These are phyloP conservation scores for Sminthurinus aureus DNA, from an alignment of 2,888 invertebrate species.

Conservation along the genomic window DNA sequence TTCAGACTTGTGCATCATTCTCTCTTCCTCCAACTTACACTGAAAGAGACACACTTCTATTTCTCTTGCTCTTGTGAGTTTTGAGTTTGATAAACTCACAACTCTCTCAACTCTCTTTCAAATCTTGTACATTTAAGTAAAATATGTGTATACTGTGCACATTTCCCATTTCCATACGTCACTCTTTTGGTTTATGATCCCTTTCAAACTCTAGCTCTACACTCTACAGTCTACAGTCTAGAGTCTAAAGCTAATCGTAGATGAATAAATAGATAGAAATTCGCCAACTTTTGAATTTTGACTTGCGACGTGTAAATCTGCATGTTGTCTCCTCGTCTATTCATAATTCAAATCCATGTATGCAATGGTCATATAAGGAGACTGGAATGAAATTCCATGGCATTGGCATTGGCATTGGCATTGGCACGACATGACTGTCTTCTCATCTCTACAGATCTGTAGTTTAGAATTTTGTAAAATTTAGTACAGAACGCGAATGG, in stretches of 20 bases:
- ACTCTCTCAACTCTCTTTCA: background rate
- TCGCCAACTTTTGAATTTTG: slow-evolving; percentile 12
- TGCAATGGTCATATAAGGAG: too few relatives aligned
- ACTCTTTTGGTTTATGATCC: slow-evolving; percentile 13
- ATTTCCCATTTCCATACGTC: background rate
- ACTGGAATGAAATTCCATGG: too few relatives aligned
- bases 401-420: too few relatives aligned
- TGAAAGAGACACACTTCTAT: background rate
- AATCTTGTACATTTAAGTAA: background rate
- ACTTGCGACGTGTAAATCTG: background rate
- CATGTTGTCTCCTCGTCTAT: background rate
- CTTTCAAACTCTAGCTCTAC: background rate
- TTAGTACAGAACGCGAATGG: too few relatives aligned
- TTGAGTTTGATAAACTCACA: too few relatives aligned
- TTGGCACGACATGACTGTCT: too few relatives aligned
- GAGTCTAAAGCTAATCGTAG: slow-evolving; percentile 12
- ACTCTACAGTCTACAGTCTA: too few relatives aligned
- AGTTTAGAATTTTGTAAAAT: too few relatives aligned
- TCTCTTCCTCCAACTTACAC: background rate
- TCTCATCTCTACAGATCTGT: too few relatives aligned
- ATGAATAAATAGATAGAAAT: background rate
- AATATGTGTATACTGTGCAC: background rate
- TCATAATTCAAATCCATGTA: background rate
- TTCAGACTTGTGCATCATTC: background rate
- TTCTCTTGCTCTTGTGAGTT: background rate